phyloP scores from a whole-genome alignment of 1,140 invertebrate genomes.

The Sycobia sp. region DNA sequence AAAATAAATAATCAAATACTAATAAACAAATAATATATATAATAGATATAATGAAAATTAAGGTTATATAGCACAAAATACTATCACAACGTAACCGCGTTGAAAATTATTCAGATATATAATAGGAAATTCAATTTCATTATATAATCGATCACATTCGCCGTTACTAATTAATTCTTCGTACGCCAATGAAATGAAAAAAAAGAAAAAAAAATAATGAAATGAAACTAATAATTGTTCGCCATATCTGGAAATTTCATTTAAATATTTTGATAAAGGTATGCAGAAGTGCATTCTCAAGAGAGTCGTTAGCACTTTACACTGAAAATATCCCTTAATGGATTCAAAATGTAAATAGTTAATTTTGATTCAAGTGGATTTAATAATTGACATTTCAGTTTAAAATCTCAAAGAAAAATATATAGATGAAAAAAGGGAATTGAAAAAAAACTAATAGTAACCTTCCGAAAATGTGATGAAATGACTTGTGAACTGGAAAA shows the following conservation, averaged over 20 bases:
- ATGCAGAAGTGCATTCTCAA: slow-evolving; percentile 16
- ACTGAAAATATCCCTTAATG: slow-evolving; percentile 1
- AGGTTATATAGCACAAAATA: too few relatives aligned
- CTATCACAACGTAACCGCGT: slow-evolving; percentile 39
- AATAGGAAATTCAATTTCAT: slow-evolving; percentile 24
- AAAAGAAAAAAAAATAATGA: slow-evolving; percentile 24
- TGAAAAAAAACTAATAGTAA: slow-evolving; percentile 10
- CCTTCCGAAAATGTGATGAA: background rate
- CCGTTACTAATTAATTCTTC: slow-evolving; percentile 31
- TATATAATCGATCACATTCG: slow-evolving; percentile 16
- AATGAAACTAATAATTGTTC: background rate
- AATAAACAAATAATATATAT: too few relatives aligned
- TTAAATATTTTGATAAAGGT: slow-evolving; percentile 28
- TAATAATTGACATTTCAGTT: background rate
- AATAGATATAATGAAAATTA: too few relatives aligned
- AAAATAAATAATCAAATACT: too few relatives aligned
- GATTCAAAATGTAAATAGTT: background rate
- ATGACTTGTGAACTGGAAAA: background rate
- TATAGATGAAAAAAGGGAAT: background rate
- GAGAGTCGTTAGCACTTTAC: background rate
- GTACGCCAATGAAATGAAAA: slow-evolving; percentile 18
- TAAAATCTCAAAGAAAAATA: background rate
- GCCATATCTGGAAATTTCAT: slow-evolving; percentile 20
- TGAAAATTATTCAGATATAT: slow-evolving; percentile 23
- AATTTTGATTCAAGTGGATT: background rate